Evolutionary conservation across 1,140 invertebrate species (phyloP).

Genomic region (Drosophila setifemur): DNA sequence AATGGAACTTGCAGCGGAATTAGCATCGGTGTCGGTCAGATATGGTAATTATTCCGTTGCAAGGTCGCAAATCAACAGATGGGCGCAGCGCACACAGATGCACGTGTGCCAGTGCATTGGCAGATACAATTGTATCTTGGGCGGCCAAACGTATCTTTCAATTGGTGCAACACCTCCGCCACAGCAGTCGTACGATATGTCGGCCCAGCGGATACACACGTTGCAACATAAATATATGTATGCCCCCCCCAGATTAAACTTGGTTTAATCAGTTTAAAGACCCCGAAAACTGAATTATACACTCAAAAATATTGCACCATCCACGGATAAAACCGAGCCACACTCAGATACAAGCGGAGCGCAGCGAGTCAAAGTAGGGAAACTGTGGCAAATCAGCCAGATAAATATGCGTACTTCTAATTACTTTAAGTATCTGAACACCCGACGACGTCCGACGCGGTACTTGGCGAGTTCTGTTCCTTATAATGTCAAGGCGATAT

Average conservation of each 20-base stretch:
- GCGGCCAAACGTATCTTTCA: conserved; percentile 32
- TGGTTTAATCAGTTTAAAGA: conserved; percentile 1
- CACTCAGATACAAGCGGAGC: too few relatives aligned
- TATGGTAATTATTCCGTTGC: conserved; percentile 30
- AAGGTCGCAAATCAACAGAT: conserved; percentile 60
- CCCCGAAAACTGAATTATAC: not conserved
- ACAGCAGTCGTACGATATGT: conserved; percentile 28
- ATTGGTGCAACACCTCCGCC: conserved; percentile 26
- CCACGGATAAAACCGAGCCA: too few relatives aligned
- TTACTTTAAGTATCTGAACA: conserved; percentile 67
- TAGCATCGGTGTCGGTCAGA: too few relatives aligned
- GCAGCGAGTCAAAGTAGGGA: not conserved
- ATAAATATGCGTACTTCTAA: conserved; percentile 49
- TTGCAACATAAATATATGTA: conserved; percentile 13
- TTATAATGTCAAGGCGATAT: conserved; percentile 21
- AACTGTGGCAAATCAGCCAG: conserved; percentile 2
- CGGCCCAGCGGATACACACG: conserved; percentile 15
- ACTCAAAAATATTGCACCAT: too few relatives aligned
- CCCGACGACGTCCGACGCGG: conserved; percentile 23
- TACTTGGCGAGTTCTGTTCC: conserved; percentile 25
- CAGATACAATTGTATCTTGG: conserved; percentile 23
- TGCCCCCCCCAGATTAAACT: not conserved
- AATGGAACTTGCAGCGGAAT: not conserved
- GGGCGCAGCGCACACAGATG: conserved; percentile 2
- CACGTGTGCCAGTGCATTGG: conserved; percentile 7